These are phyloP conservation scores for Papilio gigon DNA, from an alignment of 2,888 invertebrate genomes.

Conservation along the genomic window DNA sequence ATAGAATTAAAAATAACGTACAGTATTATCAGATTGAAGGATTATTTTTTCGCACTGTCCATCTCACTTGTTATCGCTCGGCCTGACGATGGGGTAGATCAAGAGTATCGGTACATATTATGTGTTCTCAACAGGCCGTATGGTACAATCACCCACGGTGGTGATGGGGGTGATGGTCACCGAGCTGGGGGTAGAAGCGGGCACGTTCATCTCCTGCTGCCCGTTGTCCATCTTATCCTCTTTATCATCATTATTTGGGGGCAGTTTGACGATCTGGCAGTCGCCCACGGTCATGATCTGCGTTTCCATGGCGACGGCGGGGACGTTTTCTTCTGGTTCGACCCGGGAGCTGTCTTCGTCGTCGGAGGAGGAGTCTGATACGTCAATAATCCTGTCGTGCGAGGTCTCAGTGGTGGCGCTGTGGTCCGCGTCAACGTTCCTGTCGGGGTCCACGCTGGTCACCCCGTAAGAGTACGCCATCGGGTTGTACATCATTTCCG, in stretches of 20 bases:
- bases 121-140: conserved; percentile 74
- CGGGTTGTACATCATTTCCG: conserved; percentile 79
- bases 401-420: conserved; percentile 55
- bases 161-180: conserved; percentile 78
- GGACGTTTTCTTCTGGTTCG: conserved; percentile 68
- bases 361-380: conserved; percentile 71
- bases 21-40: conserved; percentile 6
- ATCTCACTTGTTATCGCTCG: conserved; percentile 41
- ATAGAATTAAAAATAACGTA: neutral
- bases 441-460: conserved; percentile 66
- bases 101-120: conserved; percentile 55
- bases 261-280: conserved; percentile 78
- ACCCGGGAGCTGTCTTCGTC: conserved; percentile 67
- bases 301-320: conserved; percentile 67
- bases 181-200: conserved; percentile 64
- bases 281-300: conserved; percentile 80
- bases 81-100: conserved; percentile 59
- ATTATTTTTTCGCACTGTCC: neutral
- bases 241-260: conserved; percentile 63
- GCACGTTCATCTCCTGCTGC: conserved; percentile 53
- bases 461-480: conserved; percentile 69
- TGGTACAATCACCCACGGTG: conserved; percentile 78
- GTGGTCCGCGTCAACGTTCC: conserved; percentile 64
- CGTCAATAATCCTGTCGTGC: conserved; percentile 73
- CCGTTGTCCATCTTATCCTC: conserved; percentile 59